Percentiles rank a stretch among this genome's conserved stretches.
Evolutionary conservation across 2,888 invertebrate genomes (phyloP).

Genomic region (Caradrina kadenii): DNA sequence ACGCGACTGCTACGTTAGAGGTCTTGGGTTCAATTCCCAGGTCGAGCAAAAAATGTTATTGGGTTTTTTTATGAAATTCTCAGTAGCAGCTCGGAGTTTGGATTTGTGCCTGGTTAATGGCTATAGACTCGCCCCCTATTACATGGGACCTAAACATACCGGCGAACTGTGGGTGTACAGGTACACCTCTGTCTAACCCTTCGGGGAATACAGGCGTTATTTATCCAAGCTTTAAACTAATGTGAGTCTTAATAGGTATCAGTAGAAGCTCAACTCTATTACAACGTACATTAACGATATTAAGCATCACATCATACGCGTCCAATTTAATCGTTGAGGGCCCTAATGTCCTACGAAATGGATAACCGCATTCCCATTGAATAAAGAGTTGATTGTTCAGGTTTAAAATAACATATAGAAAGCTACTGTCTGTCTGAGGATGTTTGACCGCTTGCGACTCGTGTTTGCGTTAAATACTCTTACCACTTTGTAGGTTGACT

Average conservation of each 20-base stretch:
- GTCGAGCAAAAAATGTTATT: too few relatives aligned
- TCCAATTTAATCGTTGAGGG: slow-evolving; percentile 22
- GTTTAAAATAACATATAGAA: slow-evolving; percentile 14
- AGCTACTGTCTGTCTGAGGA: slow-evolving; percentile 20
- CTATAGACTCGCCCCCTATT: too few relatives aligned
- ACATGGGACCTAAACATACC: too few relatives aligned
- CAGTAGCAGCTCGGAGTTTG: too few relatives aligned
- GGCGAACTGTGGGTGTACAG: too few relatives aligned
- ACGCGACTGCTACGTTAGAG: too few relatives aligned
- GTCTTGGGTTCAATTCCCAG: too few relatives aligned
- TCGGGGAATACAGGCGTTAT: too few relatives aligned
- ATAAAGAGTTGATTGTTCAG: slow-evolving; percentile 40
- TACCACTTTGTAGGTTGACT: not conserved
- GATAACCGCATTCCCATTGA: slow-evolving; percentile 23
- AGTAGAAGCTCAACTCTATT: slow-evolving; percentile 15
- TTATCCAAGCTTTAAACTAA: too few relatives aligned
- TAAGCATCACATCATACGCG: slow-evolving; percentile 17
- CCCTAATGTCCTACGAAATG: slow-evolving; percentile 37
- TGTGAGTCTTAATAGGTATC: slow-evolving; percentile 7
- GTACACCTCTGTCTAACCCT: too few relatives aligned
- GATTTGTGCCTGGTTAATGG: too few relatives aligned
- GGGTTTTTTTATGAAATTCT: too few relatives aligned
- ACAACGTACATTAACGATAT: slow-evolving; percentile 21
- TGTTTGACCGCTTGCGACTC: slow-evolving; percentile 14
- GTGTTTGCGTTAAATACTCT: not conserved